Base-by-base conservation (phyloP, 2,113 vertebrate species). In the Rhabdornis inornatus region DNA sequence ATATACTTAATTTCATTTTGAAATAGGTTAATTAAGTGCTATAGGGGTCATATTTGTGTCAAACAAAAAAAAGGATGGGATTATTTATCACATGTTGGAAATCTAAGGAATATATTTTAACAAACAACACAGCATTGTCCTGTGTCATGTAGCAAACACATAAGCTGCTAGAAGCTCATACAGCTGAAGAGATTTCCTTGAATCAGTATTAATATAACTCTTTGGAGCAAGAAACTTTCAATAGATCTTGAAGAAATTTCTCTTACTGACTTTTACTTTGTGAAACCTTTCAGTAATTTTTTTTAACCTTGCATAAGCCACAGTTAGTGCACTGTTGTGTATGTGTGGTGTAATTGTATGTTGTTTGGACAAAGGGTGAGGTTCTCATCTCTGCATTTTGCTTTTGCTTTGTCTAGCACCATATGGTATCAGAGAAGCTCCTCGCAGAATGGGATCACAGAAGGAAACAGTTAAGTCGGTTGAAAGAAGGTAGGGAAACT, bases 381-480 rank as follows among this genome's bases (percentile, higher is more conserved):
- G 45, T 83, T 86, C 87, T 80, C 35, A 87, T 80, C 3, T 75
- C 37, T 47, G 14, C 39, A 1, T 85, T 90, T 8, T 63, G 33
- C 65, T 4, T 92, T 74, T 94, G 57, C 83, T 95, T 82, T 97
- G 14, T 64, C 11, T 90, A 99, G 99, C 99, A 90, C 99, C 99
- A 3, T 99, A 99, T 50, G 99, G 99, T 52, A 99, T 99, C 92
- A 98, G 99, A 90, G 99, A 99, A 97, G 99, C 99, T 65, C 99
- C 99, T 52, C 98, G 99, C 92, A 99, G 98, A 98, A 99, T 98
- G 9, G 99, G 99, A 24, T 99, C 99, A 42, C 98, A 98, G 91
- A 99, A 98, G 96, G 99, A 99, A 92, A 91, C 96, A 23, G 84
- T 94, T 15, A 99, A 98, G 95, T 97, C 98, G 0, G 78, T 97